These are phyloP conservation scores for Solen grandis DNA, from an alignment of 1,140 invertebrate genomes.

Conservation along the genomic window DNA sequence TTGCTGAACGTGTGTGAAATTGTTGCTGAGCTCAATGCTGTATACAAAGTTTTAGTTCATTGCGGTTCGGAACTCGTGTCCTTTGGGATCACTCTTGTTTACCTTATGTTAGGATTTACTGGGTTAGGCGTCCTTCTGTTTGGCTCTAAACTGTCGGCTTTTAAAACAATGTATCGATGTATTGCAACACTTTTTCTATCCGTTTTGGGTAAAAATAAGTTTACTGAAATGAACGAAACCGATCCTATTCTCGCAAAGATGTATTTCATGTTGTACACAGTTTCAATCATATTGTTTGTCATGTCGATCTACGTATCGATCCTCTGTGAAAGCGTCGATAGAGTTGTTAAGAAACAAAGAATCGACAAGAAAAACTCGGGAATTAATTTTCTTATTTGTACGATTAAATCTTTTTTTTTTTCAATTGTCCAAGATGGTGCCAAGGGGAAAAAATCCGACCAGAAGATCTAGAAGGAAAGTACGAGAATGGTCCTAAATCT, in stretches of 20 bases:
- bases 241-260: conserved; percentile 84
- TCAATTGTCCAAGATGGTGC: no score
- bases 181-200: conserved; percentile 85
- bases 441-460: no score
- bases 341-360: not conserved
- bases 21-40: conserved; percentile 41
- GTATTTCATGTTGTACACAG: conserved; percentile 88
- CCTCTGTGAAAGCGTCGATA: conserved; percentile 79
- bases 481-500: no score
- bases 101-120: conserved; percentile 25
- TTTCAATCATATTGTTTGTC: conserved; percentile 89
- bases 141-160: conserved; percentile 2
- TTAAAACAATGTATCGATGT: conserved; percentile 25
- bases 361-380: no score
- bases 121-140: conserved; percentile 46
- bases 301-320: conserved; percentile 91
- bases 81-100: conserved; percentile 33
- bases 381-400: no score
- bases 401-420: no score
- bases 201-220: conserved; percentile 89
- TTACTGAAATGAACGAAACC: conserved; percentile 85
- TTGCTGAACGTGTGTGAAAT: conserved; percentile 55
- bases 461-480: no score
- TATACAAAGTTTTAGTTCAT: conserved; percentile 36
- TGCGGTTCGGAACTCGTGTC: conserved; percentile 41